Evolutionary conservation across 30 jellyfish, hydroid and myxozoan species (phyloP).

Genomic region (Aurelia aurita): DNA sequence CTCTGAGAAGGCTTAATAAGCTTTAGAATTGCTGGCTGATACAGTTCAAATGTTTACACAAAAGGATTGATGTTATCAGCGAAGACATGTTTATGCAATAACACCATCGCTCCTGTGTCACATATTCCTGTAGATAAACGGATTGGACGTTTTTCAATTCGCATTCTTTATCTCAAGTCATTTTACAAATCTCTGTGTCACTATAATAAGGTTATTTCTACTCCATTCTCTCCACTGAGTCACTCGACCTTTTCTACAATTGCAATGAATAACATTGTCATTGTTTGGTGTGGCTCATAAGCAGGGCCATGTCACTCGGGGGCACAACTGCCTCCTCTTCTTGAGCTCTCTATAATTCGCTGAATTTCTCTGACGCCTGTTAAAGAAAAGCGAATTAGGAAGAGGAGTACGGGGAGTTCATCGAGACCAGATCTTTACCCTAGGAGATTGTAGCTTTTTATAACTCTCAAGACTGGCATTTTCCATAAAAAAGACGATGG

Average conservation of each 20-base stretch:
- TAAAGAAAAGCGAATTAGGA: too few species aligned
- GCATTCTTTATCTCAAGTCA: conserved; percentile 58
- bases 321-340: too few species aligned
- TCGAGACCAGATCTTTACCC: too few species aligned
- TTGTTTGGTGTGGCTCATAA: too few species aligned
- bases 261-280: too few species aligned
- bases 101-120: conserved; percentile 45
- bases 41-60: conserved; percentile 57
- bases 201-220: conserved; percentile 49
- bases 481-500: too few species aligned
- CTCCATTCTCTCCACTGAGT: conserved; percentile 36
- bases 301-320: too few species aligned
- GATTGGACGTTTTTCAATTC: conserved; percentile 60
- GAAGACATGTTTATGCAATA: conserved; percentile 47
- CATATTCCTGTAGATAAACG: conserved; percentile 48
- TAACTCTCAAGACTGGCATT: too few species aligned
- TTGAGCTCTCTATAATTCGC: too few species aligned
- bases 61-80: conserved; percentile 61
- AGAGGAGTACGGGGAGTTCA: too few species aligned
- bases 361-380: too few species aligned
- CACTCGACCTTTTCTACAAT: conserved; percentile 50
- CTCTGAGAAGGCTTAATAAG: conserved; percentile 58
- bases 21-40: conserved; percentile 63
- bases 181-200: conserved; percentile 19
- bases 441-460: too few species aligned